Percentiles rank a stretch among this genome's conserved stretches.
Conservation (phyloP, 64 coral and sea anemone genomes). For the Montipora cactus region DNA sequence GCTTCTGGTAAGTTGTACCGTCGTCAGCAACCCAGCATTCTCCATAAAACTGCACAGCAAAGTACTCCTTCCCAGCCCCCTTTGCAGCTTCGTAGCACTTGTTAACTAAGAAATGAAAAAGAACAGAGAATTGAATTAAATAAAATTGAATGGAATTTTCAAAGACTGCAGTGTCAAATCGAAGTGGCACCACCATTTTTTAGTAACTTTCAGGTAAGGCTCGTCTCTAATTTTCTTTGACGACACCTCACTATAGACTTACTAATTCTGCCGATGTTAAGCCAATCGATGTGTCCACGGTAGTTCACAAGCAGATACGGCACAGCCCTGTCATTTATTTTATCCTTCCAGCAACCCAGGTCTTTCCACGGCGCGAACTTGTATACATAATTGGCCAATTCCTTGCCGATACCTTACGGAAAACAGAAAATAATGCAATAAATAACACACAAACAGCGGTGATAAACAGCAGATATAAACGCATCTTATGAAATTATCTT, state of each 20-base stretch:
- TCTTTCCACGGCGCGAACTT: slow-evolving; percentile 75
- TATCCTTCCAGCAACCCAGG: slow-evolving; percentile 76
- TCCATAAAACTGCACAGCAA: slow-evolving; percentile 90
- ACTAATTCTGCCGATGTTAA: slow-evolving; percentile 86
- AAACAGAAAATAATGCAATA: too few relatives aligned
- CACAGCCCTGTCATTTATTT: slow-evolving; percentile 53
- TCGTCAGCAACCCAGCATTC: slow-evolving; percentile 88
- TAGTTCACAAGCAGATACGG: slow-evolving; percentile 72
- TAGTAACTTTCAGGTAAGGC: too few relatives aligned
- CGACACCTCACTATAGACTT: background rate
- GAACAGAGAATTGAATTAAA: too few relatives aligned
- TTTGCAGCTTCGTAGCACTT: slow-evolving; percentile 84
- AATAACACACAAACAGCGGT: too few relatives aligned
- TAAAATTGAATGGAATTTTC: background rate
- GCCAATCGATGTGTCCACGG: slow-evolving; percentile 79
- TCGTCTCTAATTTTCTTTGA: too few relatives aligned
- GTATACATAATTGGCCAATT: slow-evolving; percentile 75
- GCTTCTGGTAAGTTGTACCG: slow-evolving; percentile 26
- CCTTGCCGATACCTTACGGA: slow-evolving; percentile 41
- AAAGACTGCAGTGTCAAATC: background rate
- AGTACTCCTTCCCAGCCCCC: slow-evolving; percentile 64
- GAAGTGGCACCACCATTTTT: background rate
- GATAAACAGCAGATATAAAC: too few relatives aligned
- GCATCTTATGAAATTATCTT: too few relatives aligned
- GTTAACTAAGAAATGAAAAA: slow-evolving; percentile 54